Conservation (phyloP, 2,113 vertebrate genomes). For the Anhinga anhinga region DNA sequence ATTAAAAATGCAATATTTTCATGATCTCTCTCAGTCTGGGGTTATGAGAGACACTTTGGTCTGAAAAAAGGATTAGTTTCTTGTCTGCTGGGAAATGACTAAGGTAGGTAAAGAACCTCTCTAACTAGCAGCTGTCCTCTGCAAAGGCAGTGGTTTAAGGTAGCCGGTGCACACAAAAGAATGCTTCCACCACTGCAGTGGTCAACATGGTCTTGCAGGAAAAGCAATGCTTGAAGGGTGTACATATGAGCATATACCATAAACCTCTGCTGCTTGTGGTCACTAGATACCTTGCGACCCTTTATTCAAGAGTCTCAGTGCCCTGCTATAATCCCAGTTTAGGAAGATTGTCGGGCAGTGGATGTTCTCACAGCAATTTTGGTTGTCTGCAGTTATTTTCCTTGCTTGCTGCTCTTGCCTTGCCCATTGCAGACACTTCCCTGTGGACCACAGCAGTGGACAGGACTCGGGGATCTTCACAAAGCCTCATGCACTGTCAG, state of each 20-base stretch:
- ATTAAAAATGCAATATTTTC: neutral
- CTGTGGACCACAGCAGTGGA: neutral
- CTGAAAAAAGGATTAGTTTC: neutral
- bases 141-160: neutral
- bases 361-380: neutral
- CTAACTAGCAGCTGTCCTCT: neutral
- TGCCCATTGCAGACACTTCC: neutral
- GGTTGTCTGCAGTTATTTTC: neutral
- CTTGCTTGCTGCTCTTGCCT: neutral
- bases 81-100: neutral
- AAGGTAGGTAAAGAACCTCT: neutral
- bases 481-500: accelerated
- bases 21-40: neutral
- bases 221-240: neutral
- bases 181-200: neutral
- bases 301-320: neutral
- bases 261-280: neutral
- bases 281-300: neutral
- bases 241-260: neutral
- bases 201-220: neutral
- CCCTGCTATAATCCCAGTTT: neutral
- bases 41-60: neutral
- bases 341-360: neutral
- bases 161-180: neutral
- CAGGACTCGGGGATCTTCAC: neutral